phyloP scores from a whole-genome alignment of 2,797 vertebrate species.

The Craterocephalus amniculus region DNA sequence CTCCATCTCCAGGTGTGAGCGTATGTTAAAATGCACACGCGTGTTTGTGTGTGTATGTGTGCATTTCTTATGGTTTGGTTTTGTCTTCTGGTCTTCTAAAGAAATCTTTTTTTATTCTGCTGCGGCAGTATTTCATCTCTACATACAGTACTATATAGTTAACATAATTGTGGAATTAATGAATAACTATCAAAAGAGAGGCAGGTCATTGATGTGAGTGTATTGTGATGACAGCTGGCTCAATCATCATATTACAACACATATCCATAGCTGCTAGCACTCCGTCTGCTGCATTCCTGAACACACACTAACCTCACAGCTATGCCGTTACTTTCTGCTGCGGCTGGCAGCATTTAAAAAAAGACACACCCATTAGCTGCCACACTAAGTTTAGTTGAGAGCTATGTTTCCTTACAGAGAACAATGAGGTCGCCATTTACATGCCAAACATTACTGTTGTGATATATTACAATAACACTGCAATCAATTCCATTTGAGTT shows the following conservation, averaged over 20 bases:
- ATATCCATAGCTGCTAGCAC: neutral
- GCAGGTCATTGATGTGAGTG: no score
- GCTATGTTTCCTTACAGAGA: neutral
- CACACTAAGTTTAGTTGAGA: neutral
- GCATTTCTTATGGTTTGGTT: neutral
- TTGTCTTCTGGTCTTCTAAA: neutral
- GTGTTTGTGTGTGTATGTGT: neutral
- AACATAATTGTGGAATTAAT: neutral
- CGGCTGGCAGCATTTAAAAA: conserved; percentile 2
- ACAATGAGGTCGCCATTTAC: neutral
- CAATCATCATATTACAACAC: neutral
- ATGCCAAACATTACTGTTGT: neutral
- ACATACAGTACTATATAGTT: neutral
- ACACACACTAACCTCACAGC: neutral
- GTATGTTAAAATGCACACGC: conserved; percentile 19
- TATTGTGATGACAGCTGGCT: neutral
- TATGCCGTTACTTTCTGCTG: conserved; percentile 1
- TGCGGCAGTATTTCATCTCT: neutral
- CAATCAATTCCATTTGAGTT: neutral
- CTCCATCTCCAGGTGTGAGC: conserved; percentile 47
- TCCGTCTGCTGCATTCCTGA: neutral
- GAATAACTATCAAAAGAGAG: neutral
- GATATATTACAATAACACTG: neutral
- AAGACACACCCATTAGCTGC: neutral
- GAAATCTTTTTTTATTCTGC: neutral